Evolutionary conservation across 2,888 invertebrate species (phyloP).

Genomic region (Pandemis corylana): DNA sequence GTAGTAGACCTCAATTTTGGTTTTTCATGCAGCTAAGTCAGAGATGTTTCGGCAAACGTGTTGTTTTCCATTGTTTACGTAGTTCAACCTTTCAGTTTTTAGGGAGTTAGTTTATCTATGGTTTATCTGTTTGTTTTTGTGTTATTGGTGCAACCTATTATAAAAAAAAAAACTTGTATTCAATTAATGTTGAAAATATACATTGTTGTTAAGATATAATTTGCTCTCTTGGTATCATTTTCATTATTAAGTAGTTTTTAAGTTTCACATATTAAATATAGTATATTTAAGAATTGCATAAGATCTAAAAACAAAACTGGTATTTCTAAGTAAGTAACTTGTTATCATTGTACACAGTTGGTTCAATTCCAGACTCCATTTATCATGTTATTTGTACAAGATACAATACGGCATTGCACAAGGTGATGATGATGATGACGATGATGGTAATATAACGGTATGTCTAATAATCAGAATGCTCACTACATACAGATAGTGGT

Average conservation of each 20-base stretch:
- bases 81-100: not conserved
- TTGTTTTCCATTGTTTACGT: not conserved
- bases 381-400: not conserved
- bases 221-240: slow-evolving; percentile 21
- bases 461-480: too few relatives aligned
- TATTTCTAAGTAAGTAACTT: not conserved
- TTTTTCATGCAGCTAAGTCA: slow-evolving; percentile 33
- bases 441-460: too few relatives aligned
- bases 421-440: too few relatives aligned
- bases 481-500: too few relatives aligned
- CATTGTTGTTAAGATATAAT: not conserved
- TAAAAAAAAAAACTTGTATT: not conserved
- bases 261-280: not conserved
- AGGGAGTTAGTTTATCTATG: not conserved
- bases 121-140: not conserved
- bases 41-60: slow-evolving; percentile 31
- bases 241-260: not conserved
- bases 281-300: not conserved
- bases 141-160: not conserved
- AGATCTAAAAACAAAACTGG: not conserved
- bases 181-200: too few relatives aligned
- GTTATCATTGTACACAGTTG: not conserved
- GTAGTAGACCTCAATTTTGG: slow-evolving; percentile 19
- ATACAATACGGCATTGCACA: too few relatives aligned
- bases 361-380: not conserved